Conservation (phyloP, 2,113 vertebrate species). For the Oxyura jamaicensis region DNA sequence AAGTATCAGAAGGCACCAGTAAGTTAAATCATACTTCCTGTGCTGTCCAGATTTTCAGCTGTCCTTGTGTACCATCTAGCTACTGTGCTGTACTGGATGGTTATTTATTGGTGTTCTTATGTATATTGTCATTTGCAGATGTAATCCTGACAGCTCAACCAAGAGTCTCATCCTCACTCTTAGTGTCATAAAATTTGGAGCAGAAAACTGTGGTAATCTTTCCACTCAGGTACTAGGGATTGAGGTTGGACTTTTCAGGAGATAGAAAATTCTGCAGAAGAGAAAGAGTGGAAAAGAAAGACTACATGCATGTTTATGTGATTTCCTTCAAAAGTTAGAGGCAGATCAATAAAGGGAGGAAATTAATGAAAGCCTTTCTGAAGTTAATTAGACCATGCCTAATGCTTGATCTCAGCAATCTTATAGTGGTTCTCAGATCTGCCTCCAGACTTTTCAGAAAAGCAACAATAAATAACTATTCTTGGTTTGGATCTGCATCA, state of each 20-base stretch:
- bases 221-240: background rate
- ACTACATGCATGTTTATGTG: background rate
- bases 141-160: background rate
- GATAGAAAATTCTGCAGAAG: background rate
- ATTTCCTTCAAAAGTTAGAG: background rate
- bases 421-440: background rate
- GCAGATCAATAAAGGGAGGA: background rate
- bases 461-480: background rate
- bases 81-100: background rate
- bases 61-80: background rate
- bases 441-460: background rate
- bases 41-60: background rate
- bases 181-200: background rate
- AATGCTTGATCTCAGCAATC: background rate
- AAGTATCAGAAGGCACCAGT: background rate
- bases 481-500: background rate
- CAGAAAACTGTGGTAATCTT: background rate
- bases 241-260: background rate
- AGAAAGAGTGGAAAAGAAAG: background rate
- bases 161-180: background rate
- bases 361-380: background rate
- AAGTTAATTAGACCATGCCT: background rate
- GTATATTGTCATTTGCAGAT: background rate
- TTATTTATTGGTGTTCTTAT: background rate
- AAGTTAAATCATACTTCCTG: no score